Base-by-base conservation (phyloP, 2,888 invertebrate species). In the Heterodera filipjevi region DNA sequence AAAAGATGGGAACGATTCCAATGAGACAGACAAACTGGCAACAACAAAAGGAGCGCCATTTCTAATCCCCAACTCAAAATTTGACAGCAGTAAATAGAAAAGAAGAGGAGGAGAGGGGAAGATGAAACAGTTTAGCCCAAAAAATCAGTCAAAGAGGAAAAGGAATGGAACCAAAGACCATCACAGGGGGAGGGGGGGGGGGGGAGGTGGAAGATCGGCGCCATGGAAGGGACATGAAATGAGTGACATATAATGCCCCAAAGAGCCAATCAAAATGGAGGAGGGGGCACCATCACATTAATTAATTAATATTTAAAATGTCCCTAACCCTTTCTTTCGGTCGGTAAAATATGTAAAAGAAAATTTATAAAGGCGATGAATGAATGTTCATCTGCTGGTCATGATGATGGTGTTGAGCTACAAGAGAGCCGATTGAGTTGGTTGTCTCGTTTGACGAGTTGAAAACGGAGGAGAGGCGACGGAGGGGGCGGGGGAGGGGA, bases 371-470 rank as follows among this genome's bases (percentile, higher is more conserved):
- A 19, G 16, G 49, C 44, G 44, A 12, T 12, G 53, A 53, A 22
- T 59, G 27, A 59, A 59, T 59, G 59, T 22, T 59, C 19, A 19
- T 53, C 53, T 53, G 53, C 49, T 44, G 5, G 44, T 12, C 12
- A n/a, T n/a, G n/a, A n/a, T 39, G 6, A 39, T 39, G 39, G 39
- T 59, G n/a, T 27, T 59, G 59, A 22, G 27, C 59, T n/a, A 59
- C 53, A 59, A 59, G 59, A 59, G 49, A 8, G 49, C 16, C 10
- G 59, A 59, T 59, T 59, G 59, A 59, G 59, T 59, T 59, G 59
- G 59, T 27, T 59, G 59, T 59, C 59, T 59, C 59, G n/a, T 59
- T 59, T 59, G 59, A n/a, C 27, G 59, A n/a, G 59, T 59, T 59
- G 59, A 59, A 19, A 22, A 59, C 59, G 59, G 8, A 19, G 59